phyloP scores from a whole-genome alignment of 2,888 invertebrate species.

The Acanthosoma haemorrhoidale region DNA sequence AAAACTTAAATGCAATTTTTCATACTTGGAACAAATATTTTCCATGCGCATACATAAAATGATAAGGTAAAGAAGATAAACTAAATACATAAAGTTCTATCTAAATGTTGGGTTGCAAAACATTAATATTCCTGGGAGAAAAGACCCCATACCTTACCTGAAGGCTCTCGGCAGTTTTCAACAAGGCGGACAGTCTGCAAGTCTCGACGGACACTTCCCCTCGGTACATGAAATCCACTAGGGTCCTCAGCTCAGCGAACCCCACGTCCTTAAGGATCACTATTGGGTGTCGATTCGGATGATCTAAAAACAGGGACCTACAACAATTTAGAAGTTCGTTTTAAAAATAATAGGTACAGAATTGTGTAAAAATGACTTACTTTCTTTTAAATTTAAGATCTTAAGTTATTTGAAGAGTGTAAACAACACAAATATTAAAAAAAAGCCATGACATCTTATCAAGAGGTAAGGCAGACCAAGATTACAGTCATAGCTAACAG shows the following conservation, averaged over 20 bases:
- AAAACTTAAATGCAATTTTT: too few relatives aligned
- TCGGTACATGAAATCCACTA: slow-evolving; percentile 95
- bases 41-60: too few relatives aligned
- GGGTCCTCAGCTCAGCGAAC: slow-evolving; percentile 80
- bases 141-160: slow-evolving; percentile 55
- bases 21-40: too few relatives aligned
- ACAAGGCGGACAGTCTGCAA: slow-evolving; percentile 82
- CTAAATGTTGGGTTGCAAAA: neutral
- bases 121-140: neutral
- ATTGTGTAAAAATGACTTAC: neutral
- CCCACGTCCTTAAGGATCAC: slow-evolving; percentile 92
- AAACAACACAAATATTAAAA: neutral
- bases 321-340: too few relatives aligned
- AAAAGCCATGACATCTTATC: too few relatives aligned
- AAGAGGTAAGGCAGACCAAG: too few relatives aligned
- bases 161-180: slow-evolving; percentile 87
- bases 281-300: slow-evolving; percentile 87
- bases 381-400: too few relatives aligned
- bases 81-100: too few relatives aligned
- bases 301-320: slow-evolving; percentile 86
- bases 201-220: slow-evolving; percentile 93
- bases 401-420: too few relatives aligned
- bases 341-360: too few relatives aligned
- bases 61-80: too few relatives aligned
- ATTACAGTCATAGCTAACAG: too few relatives aligned